Percentiles rank a stretch among this genome's conserved stretches.
Conservation (phyloP, 2,888 invertebrate genomes). For the Eretmocerus hayati region DNA sequence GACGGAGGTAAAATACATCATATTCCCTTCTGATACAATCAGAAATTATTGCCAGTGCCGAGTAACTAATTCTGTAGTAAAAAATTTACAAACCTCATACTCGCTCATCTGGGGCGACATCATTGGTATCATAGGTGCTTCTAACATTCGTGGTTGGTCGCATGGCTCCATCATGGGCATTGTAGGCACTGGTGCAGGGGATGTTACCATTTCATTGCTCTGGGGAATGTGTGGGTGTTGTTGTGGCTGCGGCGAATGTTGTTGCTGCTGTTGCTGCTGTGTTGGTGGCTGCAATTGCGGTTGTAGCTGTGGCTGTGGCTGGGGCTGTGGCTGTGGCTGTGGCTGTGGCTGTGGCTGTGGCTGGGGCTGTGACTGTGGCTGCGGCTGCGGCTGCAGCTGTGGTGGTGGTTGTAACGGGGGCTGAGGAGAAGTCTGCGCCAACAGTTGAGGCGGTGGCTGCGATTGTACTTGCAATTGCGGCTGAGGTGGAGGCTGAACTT, state of each 20-base stretch:
- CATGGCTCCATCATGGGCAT: slow-evolving; percentile 10
- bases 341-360: no score
- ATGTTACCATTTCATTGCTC: background rate
- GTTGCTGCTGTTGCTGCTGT: no score
- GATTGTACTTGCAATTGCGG: slow-evolving; percentile 2
- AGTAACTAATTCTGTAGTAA: no score
- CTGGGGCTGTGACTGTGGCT: no score
- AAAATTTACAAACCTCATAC: no score
- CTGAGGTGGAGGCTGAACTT: slow-evolving; percentile 4
- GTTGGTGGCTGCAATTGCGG: slow-evolving; percentile 1
- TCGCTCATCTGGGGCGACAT: slow-evolving; percentile 25
- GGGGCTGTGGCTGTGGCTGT: no score
- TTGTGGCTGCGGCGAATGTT: slow-evolving; percentile 1
- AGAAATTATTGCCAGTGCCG: no score
- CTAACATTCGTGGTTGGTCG: slow-evolving; percentile 16
- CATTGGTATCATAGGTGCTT: slow-evolving; percentile 22
- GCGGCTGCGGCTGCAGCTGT: no score
- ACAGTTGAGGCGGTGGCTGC: slow-evolving; percentile 1
- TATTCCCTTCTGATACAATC: no score
- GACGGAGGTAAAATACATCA: no score
- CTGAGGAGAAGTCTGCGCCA: no score
- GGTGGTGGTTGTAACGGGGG: slow-evolving; percentile 11
- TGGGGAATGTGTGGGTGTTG: background rate
- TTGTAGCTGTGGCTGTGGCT: no score
- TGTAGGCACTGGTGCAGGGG: background rate